Conservation (phyloP, 2,797 vertebrate species). For the Eptatretus atami region DNA sequence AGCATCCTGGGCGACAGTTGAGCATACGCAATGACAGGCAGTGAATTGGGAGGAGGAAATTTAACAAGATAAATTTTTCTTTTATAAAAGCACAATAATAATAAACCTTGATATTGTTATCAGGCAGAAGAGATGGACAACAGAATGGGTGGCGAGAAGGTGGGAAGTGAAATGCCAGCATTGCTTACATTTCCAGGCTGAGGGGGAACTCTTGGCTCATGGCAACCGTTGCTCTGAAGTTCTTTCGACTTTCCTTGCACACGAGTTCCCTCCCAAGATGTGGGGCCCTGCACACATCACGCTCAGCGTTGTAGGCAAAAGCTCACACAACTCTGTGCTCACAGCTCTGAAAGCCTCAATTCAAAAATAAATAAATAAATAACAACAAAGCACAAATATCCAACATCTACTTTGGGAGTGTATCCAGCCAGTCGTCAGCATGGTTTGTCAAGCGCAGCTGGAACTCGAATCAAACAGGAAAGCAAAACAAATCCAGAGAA, state of each 20-base stretch:
- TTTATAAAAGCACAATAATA: not conserved
- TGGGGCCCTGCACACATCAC: conserved; percentile 29
- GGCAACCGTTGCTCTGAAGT: conserved; percentile 90
- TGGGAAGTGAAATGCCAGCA: not conserved
- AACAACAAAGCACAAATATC: too few species aligned
- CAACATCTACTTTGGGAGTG: too few species aligned
- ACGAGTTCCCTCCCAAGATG: conserved; percentile 76
- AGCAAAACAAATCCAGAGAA: too few species aligned
- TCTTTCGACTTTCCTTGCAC: conserved; percentile 97
- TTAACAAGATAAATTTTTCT: not conserved
- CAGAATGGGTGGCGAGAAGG: not conserved
- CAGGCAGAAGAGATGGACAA: conserved; percentile 8
- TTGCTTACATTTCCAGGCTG: conserved; percentile 75
- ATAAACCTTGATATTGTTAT: not conserved
- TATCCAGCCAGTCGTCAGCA: too few species aligned
- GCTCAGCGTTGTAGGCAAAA: too few species aligned
- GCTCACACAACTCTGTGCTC: too few species aligned
- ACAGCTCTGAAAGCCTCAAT: too few species aligned
- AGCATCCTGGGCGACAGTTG: conserved; percentile 26
- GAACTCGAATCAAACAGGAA: too few species aligned
- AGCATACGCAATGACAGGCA: not conserved
- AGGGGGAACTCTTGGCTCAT: conserved; percentile 97
- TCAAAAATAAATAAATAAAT: too few species aligned
- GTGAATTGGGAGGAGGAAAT: conserved; percentile 8
- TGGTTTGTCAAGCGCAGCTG: too few species aligned